Percentiles rank a stretch among this genome's conserved stretches.
Conservation (phyloP, 2,113 vertebrate species). For the Neopipo cinnamomea region DNA sequence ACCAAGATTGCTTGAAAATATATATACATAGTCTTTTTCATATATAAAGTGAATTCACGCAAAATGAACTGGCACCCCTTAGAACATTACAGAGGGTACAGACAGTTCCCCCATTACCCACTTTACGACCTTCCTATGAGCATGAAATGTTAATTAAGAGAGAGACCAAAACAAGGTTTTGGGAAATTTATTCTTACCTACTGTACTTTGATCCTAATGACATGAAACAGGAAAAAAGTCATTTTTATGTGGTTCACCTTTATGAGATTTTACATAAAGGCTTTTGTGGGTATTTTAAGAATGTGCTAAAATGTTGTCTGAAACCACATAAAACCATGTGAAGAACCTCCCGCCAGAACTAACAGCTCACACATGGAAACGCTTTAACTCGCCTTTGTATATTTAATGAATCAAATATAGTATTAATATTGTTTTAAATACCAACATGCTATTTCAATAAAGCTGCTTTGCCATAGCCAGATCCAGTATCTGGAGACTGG, state of each 20-base stretch:
- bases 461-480: conserved; percentile 18
- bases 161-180: conserved; percentile 38
- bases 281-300: conserved; percentile 83
- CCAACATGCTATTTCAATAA: conserved; percentile 68
- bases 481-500: background rate
- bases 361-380: conserved; percentile 76
- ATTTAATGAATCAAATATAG: conserved; percentile 74
- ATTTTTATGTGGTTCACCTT: conserved; percentile 75
- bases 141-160: conserved; percentile 68
- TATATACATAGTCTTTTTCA: background rate
- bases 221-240: conserved; percentile 62
- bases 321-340: conserved; percentile 75
- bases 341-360: conserved; percentile 69
- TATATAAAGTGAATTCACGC: background rate
- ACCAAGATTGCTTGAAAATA: background rate
- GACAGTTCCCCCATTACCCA: background rate
- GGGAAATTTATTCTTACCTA: conserved; percentile 72
- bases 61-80: background rate
- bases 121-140: conserved; percentile 37
- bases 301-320: conserved; percentile 81
- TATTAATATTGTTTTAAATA: conserved; percentile 76
- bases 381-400: conserved; percentile 65
- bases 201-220: conserved; percentile 75
- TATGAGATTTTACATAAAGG: conserved; percentile 81
- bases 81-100: background rate